phyloP scores from a whole-genome alignment of 1,140 invertebrate species.

The Brachionus sp. region DNA sequence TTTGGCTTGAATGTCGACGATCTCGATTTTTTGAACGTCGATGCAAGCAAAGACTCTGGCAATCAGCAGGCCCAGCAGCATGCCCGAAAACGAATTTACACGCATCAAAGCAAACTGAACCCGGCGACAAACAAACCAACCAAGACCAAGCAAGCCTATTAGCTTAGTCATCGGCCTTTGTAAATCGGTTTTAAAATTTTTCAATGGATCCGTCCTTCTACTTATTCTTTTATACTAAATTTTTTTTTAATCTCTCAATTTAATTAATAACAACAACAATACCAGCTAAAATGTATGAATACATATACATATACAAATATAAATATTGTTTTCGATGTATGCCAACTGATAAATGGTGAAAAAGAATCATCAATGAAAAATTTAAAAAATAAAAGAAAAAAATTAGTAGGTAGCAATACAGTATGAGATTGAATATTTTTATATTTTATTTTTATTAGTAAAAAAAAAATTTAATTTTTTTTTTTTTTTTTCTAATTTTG shows the following conservation, averaged over 20 bases:
- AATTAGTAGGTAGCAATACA: background rate
- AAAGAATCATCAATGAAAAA: background rate
- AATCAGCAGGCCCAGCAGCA: background rate
- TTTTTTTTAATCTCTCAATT: background rate
- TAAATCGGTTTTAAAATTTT: background rate
- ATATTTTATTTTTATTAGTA: background rate
- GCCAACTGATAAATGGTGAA: too few species aligned
- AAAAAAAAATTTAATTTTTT: background rate
- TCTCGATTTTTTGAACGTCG: background rate
- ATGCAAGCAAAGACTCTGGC: background rate
- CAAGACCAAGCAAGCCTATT: background rate
- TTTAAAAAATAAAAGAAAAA: background rate
- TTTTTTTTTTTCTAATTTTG: background rate
- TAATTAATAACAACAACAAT: background rate
- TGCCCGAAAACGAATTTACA: background rate
- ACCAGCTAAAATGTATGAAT: too few species aligned
- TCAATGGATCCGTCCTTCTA: background rate
- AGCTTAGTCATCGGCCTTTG: background rate
- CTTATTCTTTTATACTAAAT: background rate
- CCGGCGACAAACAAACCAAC: background rate
- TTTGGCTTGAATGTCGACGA: conserved; percentile 9
- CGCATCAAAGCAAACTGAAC: background rate
- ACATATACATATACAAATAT: too few species aligned
- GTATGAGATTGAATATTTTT: background rate
- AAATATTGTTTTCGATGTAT: too few species aligned